Conservation (phyloP, 1,140 invertebrate genomes). For the roundworm (Caenorhabditis elegans) region WBcel235 BX284603.4:10697501-10698000, state of each 20-base stretch:
- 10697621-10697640: conserved; percentile 67
- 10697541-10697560: conserved; percentile 70
- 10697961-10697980: too few relatives aligned
- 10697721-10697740: conserved; percentile 60
- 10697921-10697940: too few relatives aligned
- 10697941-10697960: too few relatives aligned
- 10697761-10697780: conserved; percentile 64
- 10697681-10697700: conserved; percentile 59
- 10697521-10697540: conserved; percentile 68
- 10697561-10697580: conserved; percentile 68
- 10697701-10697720: conserved; percentile 50
- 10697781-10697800: conserved; percentile 65
- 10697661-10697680: conserved; percentile 64
- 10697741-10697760: conserved; percentile 68
- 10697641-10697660: conserved; percentile 51
- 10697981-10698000: too few relatives aligned
- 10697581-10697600: conserved; percentile 66
- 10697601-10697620: conserved; percentile 66
- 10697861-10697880: conserved; percentile 46
- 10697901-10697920: background rate
- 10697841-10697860: conserved; percentile 58
- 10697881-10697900: conserved; percentile 35
- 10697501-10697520: too few relatives aligned
- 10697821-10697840: conserved; percentile 52
- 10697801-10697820: conserved; percentile 65